These are phyloP conservation scores for Clarias batrachus DNA, from an alignment of 2,113 vertebrate genomes.

Conservation along the genomic window DNA sequence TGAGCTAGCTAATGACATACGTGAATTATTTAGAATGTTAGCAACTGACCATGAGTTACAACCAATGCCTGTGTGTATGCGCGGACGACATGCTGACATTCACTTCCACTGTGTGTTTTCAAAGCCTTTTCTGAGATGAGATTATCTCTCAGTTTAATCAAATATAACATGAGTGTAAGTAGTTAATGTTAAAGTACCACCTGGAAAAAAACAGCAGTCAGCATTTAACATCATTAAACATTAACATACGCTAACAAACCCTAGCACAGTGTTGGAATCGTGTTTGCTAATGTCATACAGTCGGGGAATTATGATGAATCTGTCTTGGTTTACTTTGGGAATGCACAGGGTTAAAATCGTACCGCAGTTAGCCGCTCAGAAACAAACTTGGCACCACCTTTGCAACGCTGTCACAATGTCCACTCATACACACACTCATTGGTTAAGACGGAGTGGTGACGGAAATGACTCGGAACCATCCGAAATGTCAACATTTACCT, in stretches of 20 bases:
- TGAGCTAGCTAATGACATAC: not conserved
- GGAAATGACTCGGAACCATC: not conserved
- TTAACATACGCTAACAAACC: too few species aligned
- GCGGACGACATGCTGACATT: not conserved
- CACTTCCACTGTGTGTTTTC: not conserved
- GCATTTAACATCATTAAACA: too few species aligned
- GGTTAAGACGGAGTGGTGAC: too few species aligned
- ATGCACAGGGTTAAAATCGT: not conserved
- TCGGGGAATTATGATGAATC: too few species aligned
- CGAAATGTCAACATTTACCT: slow-evolving; percentile 19
- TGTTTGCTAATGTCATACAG: too few species aligned
- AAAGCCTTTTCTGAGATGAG: too few species aligned
- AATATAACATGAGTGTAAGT: too few species aligned
- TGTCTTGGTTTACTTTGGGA: too few species aligned
- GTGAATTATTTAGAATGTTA: not conserved
- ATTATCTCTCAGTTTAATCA: too few species aligned
- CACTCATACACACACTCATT: not conserved
- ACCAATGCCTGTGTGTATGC: not conserved
- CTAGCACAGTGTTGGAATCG: too few species aligned
- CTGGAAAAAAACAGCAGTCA: too few species aligned
- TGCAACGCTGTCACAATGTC: not conserved
- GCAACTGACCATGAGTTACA: not conserved
- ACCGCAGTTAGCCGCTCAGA: not conserved
- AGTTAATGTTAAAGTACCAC: too few species aligned
- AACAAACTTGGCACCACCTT: not conserved